These are phyloP conservation scores for Corella eumyota DNA, from an alignment of 23 tunicate species.

Conservation along the genomic window DNA sequence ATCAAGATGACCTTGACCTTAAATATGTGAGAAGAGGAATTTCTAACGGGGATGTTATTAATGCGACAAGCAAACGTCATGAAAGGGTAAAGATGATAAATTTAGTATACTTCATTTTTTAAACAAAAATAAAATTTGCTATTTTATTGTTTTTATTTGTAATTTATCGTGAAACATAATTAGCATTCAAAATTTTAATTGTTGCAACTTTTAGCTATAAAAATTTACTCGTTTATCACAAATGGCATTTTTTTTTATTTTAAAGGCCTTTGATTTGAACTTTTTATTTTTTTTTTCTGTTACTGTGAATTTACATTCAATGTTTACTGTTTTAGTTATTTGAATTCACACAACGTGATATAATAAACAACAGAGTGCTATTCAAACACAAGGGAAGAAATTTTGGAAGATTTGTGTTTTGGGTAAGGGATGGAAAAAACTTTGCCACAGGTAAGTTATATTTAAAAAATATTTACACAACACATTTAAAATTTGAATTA, in stretches of 20 bases:
- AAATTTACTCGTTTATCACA: too few relatives aligned
- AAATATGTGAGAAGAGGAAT: conserved; percentile 46
- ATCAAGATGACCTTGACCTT: conserved; percentile 42
- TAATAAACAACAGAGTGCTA: conserved; percentile 28
- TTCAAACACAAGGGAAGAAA: conserved; percentile 51
- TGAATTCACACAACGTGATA: conserved; percentile 62
- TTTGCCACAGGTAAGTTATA: conserved; percentile 55
- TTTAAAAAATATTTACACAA: too few relatives aligned
- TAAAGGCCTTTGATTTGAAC: too few relatives aligned
- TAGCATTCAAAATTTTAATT: too few relatives aligned
- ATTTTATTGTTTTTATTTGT: too few relatives aligned
- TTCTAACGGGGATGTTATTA: conserved; percentile 52
- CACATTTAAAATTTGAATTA: too few relatives aligned
- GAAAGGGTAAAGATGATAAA: conserved; percentile 15
- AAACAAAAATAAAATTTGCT: too few relatives aligned
- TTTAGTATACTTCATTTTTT: neutral
- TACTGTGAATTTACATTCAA: too few relatives aligned
- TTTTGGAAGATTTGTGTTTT: conserved; percentile 74
- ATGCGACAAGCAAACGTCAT: conserved; percentile 33
- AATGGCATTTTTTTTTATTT: too few relatives aligned
- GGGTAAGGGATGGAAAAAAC: conserved; percentile 66
- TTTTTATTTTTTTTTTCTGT: too few relatives aligned
- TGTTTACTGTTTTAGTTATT: conserved; percentile 56
- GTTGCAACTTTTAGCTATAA: too few relatives aligned
- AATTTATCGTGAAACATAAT: too few relatives aligned